These are phyloP conservation scores for Adelphocoris suturalis DNA, from an alignment of 2,888 invertebrate species.

Conservation along the genomic window DNA sequence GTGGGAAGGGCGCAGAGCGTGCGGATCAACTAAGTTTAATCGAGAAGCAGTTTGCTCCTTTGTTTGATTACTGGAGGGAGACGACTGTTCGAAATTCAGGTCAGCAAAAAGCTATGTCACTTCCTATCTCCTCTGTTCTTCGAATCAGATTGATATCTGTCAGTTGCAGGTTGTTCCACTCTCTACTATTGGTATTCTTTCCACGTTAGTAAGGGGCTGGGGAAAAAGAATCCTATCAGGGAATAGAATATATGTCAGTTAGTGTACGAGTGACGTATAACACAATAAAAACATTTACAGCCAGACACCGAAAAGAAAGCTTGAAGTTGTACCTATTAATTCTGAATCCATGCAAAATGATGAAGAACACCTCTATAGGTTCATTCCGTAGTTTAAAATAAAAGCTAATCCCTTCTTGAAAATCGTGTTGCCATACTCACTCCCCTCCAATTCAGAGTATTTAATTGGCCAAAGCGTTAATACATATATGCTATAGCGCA, in stretches of 20 bases:
- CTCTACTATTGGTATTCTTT: conserved; percentile 53
- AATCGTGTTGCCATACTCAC: too few relatives aligned
- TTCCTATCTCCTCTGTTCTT: conserved; percentile 42
- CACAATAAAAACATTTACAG: neutral
- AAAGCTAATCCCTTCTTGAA: too few relatives aligned
- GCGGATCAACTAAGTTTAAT: conserved; percentile 63
- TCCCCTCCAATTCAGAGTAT: too few relatives aligned
- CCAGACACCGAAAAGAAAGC: too few relatives aligned
- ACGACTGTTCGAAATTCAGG: conserved; percentile 52
- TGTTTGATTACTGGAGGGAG: conserved; percentile 49
- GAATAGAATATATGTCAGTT: neutral
- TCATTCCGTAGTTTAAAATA: too few relatives aligned
- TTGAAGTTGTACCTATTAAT: too few relatives aligned
- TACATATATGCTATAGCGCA: too few relatives aligned
- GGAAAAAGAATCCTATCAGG: neutral
- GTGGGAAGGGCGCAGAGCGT: neutral
- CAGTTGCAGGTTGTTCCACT: conserved; percentile 47
- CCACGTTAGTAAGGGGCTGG: neutral
- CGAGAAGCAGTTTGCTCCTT: conserved; percentile 51
- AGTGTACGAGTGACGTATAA: neutral
- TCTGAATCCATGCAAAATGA: too few relatives aligned
- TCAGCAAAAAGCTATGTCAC: conserved; percentile 58
- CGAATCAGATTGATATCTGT: conserved; percentile 53
- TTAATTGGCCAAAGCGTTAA: too few relatives aligned
- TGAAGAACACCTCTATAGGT: too few relatives aligned